Evolutionary conservation across 2,888 invertebrate species (phyloP), one percentile per base, ranked within the genome.

Genomic region (Mellilla xanthometata): DNA sequence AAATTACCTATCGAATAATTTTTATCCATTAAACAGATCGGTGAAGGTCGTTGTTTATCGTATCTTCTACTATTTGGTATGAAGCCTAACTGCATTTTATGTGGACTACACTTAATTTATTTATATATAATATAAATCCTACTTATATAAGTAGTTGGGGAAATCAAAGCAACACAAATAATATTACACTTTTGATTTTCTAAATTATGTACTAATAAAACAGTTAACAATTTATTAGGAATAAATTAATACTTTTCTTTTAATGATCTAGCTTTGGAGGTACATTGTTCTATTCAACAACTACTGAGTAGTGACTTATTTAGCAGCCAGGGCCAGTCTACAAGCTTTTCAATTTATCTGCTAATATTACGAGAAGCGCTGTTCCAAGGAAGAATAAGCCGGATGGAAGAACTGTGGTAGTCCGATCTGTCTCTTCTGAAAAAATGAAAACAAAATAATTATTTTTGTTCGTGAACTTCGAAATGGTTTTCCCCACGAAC

Each of bases 371-470:
- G 51, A 89, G 66, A 34, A 89, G 69, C 7, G 85, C 87, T 23
- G 89, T 87, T 31, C 89, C 89, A n/a, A 89, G 68, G 65, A 89
- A 86, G 56, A 89, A 89, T 15, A 89, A 62, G 22, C 89, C 84
- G 0, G 89, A 68, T 1, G 89, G 85, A 49, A 89, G 64, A 10
- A 72, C 89, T 30, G 83, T 71, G 11, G 72, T 74, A 4, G 81
- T 76, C 15, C 67, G 62, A 49, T 85, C 80, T n/a, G 63, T 60
- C 54, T 81, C 76, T 52, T 81, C 89, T 88, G 82, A 27, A 81
- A 82, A 7, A 35, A 28, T 27, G 27, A 33, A 35, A 11, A 9
- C 12, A 30, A 33, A 10, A 31, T n/a, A n/a, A n/a, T n/a, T n/a
- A n/a, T n/a, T n/a, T n/a, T n/a, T n/a, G n/a, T n/a, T n/a, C n/a